Evolutionary conservation across 2,113 vertebrate species (phyloP), one percentile per base, ranked within the genome.

Genomic region (Forbesichthys agassizii): DNA sequence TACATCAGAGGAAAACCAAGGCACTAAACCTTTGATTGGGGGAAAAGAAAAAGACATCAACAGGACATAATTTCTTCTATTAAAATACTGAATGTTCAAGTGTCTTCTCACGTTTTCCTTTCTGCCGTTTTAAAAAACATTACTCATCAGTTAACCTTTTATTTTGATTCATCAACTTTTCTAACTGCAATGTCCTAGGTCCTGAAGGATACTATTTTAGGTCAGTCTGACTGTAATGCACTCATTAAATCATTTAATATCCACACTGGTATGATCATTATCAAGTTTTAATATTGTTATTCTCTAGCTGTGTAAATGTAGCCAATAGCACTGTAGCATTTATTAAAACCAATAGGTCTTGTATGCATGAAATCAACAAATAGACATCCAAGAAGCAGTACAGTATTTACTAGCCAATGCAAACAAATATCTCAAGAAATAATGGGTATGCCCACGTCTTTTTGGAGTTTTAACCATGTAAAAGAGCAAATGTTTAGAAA

Each of bases 1-100:
- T 46, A 81, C 59, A 74, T 61, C 62, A 66, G 47, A 48, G 62
- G 59, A 70, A 84, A 85, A 86, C 46, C 79, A 91, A 91, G 88
- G 90, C 90, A 91, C 88, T 61, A 70, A 82, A 78, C 79, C 48
- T 66, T 61, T 3, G 18, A 46, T 2, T 27, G 27, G n/a, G 58
- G 14, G 65, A 33, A 54, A 4, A 16, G 51, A 59, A 66, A 59
- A 61, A 67, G 3, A 6, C 58, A 75, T 67, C 71, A 83, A 79
- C 78, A 85, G 75, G 80, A 66, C 51, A 71, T 49, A 20, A 55
- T 53, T 11, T 64, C 51, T 56, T 62, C 10, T 53, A 56, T 9
- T 33, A 55, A 81, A 70, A 55, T 68, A 75, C 58, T 49, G 54
- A 54, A 68, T 10, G 64, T 12, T 58, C 68, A 47, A 74, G 33